A percentile compares a stretch with the other conserved stretches of the same genome.
Evolutionary conservation across 2,888 invertebrate species (phyloP).

Genomic region (Venusia cambrica): DNA sequence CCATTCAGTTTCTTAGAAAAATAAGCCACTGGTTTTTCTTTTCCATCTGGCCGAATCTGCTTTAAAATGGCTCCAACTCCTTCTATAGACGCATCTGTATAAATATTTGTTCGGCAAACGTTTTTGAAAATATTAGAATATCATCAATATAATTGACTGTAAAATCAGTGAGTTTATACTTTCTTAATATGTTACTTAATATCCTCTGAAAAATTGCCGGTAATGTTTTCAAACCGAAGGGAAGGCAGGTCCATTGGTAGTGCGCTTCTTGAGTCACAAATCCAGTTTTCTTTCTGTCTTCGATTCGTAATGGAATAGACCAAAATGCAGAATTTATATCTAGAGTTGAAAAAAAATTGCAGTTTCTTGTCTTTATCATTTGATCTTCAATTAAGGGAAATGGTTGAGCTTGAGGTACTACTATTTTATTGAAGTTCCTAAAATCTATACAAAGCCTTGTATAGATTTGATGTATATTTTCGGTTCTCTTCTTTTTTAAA

Average conservation of each 20-base stretch:
- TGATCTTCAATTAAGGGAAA: conserved; percentile 39
- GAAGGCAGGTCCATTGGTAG: conserved; percentile 43
- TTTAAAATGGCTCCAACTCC: conserved; percentile 17
- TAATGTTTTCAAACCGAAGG: conserved; percentile 47
- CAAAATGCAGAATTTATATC: conserved; percentile 53
- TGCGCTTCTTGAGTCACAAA: conserved; percentile 37
- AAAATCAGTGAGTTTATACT: conserved; percentile 19
- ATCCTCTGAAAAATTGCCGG: conserved; percentile 50
- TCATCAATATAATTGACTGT: conserved; percentile 21
- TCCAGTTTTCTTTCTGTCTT: conserved; percentile 43
- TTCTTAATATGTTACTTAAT: conserved; percentile 31
- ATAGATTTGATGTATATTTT: too few species aligned
- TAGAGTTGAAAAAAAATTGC: conserved; percentile 40
- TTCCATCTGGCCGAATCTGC: conserved; percentile 4
- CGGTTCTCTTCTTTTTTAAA: conserved; percentile 34
- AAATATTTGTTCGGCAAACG: conserved; percentile 9
- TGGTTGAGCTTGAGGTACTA: conserved; percentile 35
- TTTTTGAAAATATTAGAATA: conserved; percentile 10
- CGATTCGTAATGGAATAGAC: conserved; percentile 43
- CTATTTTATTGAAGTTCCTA: conserved; percentile 37
- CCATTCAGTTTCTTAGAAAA: conserved; percentile 14
- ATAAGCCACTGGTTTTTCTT: conserved; percentile 15
- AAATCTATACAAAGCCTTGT: too few species aligned
- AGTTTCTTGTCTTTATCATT: conserved; percentile 40
- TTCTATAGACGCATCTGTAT: conserved; percentile 19